A percentile compares a stretch with the other conserved stretches of the same genome.
phyloP scores from a whole-genome alignment of 2,113 vertebrate genomes.

The Paratilapia polleni region DNA sequence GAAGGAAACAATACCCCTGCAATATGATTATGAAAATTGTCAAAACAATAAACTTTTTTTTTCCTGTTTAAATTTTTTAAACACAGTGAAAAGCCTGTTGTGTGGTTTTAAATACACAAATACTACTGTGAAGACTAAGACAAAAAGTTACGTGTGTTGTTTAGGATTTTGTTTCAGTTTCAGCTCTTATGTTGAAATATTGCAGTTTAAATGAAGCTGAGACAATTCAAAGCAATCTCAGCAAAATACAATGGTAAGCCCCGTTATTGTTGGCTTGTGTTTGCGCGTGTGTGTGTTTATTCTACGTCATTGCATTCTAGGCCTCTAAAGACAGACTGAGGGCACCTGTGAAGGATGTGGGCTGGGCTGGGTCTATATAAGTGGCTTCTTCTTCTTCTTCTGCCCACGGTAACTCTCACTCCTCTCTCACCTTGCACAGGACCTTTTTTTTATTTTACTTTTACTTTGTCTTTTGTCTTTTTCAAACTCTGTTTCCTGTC shows the following conservation, averaged over 20 bases:
- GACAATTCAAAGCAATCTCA: not conserved
- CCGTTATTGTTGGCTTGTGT: not conserved
- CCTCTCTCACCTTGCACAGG: not conserved
- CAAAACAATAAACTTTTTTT: not conserved
- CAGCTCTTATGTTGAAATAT: not conserved
- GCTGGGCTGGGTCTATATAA: not conserved
- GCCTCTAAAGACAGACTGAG: not conserved
- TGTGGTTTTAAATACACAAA: not conserved
- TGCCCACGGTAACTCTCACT: not conserved
- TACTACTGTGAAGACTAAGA: not conserved
- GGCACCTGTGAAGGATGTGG: not conserved
- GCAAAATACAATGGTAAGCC: not conserved
- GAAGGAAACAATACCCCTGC: constrained; percentile 11
- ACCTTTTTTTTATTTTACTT: too few species aligned
- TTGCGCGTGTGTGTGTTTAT: not conserved
- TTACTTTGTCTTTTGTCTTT: too few species aligned
- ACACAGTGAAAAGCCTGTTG: not conserved
- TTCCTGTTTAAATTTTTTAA: not conserved
- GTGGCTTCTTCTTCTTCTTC: not conserved
- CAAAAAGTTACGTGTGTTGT: not conserved
- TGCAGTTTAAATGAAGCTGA: not conserved
- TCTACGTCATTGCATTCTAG: not conserved
- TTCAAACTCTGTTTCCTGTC: not conserved
- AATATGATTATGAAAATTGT: not conserved
- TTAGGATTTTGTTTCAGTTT: not conserved